These are phyloP conservation scores for Globodera rostochiensis DNA, from an alignment of 1,140 invertebrate species.

Conservation along the genomic window DNA sequence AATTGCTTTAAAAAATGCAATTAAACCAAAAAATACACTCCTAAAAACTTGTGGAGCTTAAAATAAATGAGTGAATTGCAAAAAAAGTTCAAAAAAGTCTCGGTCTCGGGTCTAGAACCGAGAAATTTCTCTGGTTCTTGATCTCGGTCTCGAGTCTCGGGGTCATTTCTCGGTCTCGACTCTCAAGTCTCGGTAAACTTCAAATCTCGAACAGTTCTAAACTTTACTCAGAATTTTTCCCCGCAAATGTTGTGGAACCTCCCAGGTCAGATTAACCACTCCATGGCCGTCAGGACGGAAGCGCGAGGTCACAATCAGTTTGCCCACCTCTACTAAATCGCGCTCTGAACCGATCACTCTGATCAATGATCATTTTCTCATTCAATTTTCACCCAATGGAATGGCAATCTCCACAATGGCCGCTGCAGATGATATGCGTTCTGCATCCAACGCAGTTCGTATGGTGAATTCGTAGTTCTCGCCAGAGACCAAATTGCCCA, in stretches of 20 bases:
- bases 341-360: slow-evolving; percentile 41
- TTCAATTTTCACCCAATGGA: slow-evolving; percentile 43
- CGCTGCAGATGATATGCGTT: slow-evolving; percentile 55
- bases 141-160: no score
- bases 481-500: slow-evolving; percentile 57
- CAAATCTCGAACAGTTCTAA: no score
- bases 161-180: no score
- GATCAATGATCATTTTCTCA: neutral
- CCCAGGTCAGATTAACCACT: slow-evolving; percentile 63
- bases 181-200: slow-evolving; percentile 3
- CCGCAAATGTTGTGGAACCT: slow-evolving; percentile 53
- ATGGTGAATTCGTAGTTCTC: slow-evolving; percentile 65
- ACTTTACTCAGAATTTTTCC: slow-evolving; percentile 48
- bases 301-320: slow-evolving; percentile 59
- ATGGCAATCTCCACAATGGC: slow-evolving; percentile 64
- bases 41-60: no score
- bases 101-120: no score
- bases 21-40: no score
- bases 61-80: no score
- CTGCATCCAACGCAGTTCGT: slow-evolving; percentile 48
- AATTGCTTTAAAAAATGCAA: no score
- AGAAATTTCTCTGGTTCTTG: no score
- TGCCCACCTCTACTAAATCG: slow-evolving; percentile 64
- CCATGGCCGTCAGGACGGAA: slow-evolving; percentile 56
- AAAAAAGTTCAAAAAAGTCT: no score